Percentiles rank a stretch among this genome's conserved stretches.
These are phyloP conservation scores for Silvanus unidentatus DNA, from an alignment of 2,888 invertebrate species.

Conservation along the genomic window DNA sequence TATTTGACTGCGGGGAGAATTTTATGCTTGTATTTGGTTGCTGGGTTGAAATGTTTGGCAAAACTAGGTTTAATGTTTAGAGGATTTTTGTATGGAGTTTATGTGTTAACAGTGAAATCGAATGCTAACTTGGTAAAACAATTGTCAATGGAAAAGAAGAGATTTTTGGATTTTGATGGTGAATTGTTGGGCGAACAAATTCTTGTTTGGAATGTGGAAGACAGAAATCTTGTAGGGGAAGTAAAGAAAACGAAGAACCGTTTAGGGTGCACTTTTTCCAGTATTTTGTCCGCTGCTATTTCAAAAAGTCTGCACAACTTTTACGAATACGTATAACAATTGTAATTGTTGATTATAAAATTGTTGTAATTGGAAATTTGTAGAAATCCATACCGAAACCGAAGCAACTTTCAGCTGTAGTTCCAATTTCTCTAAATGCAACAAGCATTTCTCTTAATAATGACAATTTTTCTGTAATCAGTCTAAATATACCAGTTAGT, in stretches of 20 bases:
- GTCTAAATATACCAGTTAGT: no score
- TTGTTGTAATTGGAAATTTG: no score
- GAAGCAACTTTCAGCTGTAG: neutral
- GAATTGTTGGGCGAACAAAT: conserved; percentile 9
- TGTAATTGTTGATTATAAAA: neutral
- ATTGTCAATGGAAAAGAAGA: neutral
- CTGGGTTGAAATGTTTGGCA: no score
- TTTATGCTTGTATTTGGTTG: no score
- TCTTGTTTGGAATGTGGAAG: conserved; percentile 5
- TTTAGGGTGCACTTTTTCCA: conserved; percentile 3
- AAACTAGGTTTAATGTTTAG: no score
- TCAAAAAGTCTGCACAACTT: conserved; percentile 5
- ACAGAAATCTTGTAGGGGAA: conserved; percentile 1
- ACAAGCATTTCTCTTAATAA: no score
- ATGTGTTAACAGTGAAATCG: no score
- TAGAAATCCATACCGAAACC: neutral
- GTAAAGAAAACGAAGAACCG: conserved; percentile 7
- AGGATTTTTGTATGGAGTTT: no score
- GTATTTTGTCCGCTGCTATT: conserved; percentile 5
- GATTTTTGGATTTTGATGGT: neutral
- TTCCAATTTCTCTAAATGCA: neutral
- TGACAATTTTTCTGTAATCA: no score
- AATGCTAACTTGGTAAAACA: neutral
- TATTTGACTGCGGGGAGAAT: no score
- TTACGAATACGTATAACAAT: conserved; percentile 5